Percentiles rank a stretch among this genome's conserved stretches.
These are phyloP conservation scores for Fregata magnificens DNA, from an alignment of 2,113 vertebrate genomes.

Conservation along the genomic window DNA sequence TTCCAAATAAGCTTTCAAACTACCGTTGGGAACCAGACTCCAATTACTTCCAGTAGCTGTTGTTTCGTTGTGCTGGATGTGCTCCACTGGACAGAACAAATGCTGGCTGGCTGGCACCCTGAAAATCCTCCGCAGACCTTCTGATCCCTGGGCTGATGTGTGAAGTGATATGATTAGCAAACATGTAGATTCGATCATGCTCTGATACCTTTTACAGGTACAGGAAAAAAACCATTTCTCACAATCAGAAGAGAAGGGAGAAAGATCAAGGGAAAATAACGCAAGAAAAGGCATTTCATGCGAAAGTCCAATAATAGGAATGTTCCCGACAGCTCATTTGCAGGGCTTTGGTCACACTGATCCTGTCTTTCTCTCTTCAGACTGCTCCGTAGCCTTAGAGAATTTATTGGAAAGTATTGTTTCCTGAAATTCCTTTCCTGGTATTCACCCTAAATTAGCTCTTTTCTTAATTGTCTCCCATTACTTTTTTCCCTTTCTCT, in stretches of 20 bases:
- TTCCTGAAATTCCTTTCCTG: slow-evolving; percentile 27
- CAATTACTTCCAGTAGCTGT: not conserved
- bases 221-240: not conserved
- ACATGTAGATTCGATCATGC: not conserved
- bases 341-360: not conserved
- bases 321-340: not conserved
- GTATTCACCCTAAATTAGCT: slow-evolving; percentile 26
- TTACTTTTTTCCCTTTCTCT: not conserved
- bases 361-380: not conserved
- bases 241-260: not conserved
- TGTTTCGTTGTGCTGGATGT: not conserved
- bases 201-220: not conserved
- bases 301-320: not conserved
- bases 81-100: not conserved
- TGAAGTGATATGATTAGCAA: not conserved
- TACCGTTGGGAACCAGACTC: not conserved
- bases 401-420: slow-evolving; percentile 15
- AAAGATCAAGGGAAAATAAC: not conserved
- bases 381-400: not conserved
- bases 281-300: not conserved
- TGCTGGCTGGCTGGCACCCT: not conserved
- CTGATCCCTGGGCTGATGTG: not conserved
- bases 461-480: slow-evolving; percentile 3
- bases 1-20: not conserved
- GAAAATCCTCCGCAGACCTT: not conserved